phyloP scores from a whole-genome alignment of 2,888 invertebrate species.

The Caradrina kadenii region DNA sequence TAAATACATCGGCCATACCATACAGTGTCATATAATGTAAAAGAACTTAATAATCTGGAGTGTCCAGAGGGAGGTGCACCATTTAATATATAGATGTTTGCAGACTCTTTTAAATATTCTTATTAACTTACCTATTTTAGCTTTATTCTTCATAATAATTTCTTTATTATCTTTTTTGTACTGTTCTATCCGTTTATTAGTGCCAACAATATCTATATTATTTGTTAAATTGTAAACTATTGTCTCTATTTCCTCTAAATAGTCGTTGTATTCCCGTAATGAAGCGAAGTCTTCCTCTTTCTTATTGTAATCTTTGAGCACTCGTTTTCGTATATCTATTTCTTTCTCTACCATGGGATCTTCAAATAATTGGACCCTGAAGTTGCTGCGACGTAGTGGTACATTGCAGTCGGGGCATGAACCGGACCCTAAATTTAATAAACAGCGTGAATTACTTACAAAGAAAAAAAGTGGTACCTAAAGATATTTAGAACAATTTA shows the following conservation, averaged over 20 bases:
- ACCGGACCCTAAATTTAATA: conserved; percentile 94
- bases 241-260: conserved; percentile 98
- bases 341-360: conserved; percentile 99
- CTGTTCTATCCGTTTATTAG: conserved; percentile 97
- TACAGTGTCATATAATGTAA: too few relatives aligned
- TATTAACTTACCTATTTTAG: conserved; percentile 90
- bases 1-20: too few relatives aligned
- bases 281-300: conserved; percentile 97
- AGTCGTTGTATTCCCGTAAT: conserved; percentile 97
- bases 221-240: conserved; percentile 97
- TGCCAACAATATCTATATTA: conserved; percentile 96
- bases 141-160: conserved; percentile 94
- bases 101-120: not conserved
- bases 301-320: conserved; percentile 97
- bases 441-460: not conserved
- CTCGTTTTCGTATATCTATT: conserved; percentile 97
- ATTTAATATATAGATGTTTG: not conserved
- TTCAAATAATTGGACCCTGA: conserved; percentile 98
- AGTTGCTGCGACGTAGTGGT: conserved; percentile 96
- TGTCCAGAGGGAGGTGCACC: too few relatives aligned
- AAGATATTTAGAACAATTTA: not conserved
- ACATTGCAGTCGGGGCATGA: conserved; percentile 98
- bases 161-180: conserved; percentile 98
- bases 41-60: too few relatives aligned
- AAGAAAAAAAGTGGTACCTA: too few relatives aligned